Evolutionary conservation across 2,113 vertebrate species (phyloP), one percentile per base, ranked within the genome.

Genomic region (Brachyhypopomus gauderio): DNA sequence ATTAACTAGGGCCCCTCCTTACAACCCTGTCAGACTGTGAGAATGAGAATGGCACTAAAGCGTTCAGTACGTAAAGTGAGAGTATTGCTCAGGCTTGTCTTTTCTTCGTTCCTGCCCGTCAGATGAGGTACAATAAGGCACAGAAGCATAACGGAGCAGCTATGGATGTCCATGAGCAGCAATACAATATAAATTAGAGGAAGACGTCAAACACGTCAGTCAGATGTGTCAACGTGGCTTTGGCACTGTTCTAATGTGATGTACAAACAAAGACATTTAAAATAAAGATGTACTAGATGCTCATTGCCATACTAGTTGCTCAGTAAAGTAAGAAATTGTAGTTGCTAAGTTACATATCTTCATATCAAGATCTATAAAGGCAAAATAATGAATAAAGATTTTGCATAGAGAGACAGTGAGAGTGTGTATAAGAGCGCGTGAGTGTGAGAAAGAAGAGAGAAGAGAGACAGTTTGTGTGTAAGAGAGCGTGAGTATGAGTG

Each of bases 91-190:
- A 30, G 52, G 27, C 41, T 25, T 71, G 8, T 79, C 16, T 52
- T 30, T 79, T 59, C 30, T 56, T 85, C 64, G 79, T 85, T 79
- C 71, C 58, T 72, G 62, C 56, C 80, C 38, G 41, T 78, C 55
- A 69, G 70, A 60, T 81, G 80, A 85, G 72, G 80, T 82, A 82
- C 66, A 66, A 72, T 59, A 64, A 41, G 78, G 76, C 64, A 71
- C 27, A 71, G 45, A 75, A 83, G 75, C 36, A 70, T 77, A 86
- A 77, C 67, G 62, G 78, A 83, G 78, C 80, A 52, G 76, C 78
- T 75, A 8, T 78, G 85, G 67, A 75, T 79, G 64, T 83, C 72
- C 81, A 60, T 82, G 80, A 85, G 84, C 84, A 85, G 84, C 80
- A 85, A 78, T 82, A 75, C 45, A 82, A 70, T 75, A 72, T 73